Base-by-base conservation (phyloP, 53 echinoderm and acorn worm species). In the Echinometra lucunter region DNA sequence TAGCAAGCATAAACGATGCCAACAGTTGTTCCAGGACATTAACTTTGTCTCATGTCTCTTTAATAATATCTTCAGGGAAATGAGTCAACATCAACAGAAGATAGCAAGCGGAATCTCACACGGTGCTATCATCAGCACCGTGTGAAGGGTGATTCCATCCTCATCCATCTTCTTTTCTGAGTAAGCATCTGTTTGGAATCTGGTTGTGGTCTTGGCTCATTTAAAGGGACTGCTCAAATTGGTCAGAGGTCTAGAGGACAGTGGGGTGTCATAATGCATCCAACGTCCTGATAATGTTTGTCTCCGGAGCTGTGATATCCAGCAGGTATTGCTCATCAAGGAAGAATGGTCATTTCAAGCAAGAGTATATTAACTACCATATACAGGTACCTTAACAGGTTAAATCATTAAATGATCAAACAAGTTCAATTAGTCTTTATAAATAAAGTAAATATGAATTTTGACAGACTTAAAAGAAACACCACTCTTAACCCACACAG, bases 121-220 rank as follows among this genome's bases (percentile, higher is more conserved):
- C 42, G 42, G 10, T 17, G 78, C 38, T 23, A 72, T 35, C 35
- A 32, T 72, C 72, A 30, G 32, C 38, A 40, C 78, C 18, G 40
- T 78, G 78, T 42, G 42, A 69, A 69, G 30, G 23, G 21, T 35
- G 23, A 32, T 32, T 34, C 30, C 21, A 13, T 6, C 78, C 78
- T 78, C 78, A 78, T 78, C 78, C 78, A 78, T 78, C 78, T 78
- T 78, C 38, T 78, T 42, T 78, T 78, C 78, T 78, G 38, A 42
- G 78, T 38, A 78, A 78, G 35, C 78, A 42, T 78, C 78, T 78
- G 78, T 42, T 78, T 78, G 40, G 78, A 78, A 78, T 78, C 40
- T 78, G 42, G 42, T 21, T 78, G 78, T 21, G 78, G 78, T 78
- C 78, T 21, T 18, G 13, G 42, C 78, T 78, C 78, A 40, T 40